Evolutionary conservation across 2,888 invertebrate genomes (phyloP).

Genomic region (Lacanobia oleracea): DNA sequence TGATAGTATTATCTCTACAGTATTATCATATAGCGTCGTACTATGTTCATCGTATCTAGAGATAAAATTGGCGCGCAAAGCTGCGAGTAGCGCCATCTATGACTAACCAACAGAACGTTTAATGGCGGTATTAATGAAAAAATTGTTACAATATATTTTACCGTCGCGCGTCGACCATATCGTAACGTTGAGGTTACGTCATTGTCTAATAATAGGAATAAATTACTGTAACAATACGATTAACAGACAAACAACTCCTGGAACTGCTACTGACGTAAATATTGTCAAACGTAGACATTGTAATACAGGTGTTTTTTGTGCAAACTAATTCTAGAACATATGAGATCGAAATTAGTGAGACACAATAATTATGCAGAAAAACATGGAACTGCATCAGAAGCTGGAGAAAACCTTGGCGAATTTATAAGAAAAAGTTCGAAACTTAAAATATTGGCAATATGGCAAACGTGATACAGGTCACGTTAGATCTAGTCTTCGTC

Average conservation of each 20-base stretch:
- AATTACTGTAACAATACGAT: conserved; percentile 43
- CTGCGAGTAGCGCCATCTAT: conserved; percentile 76
- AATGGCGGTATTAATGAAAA: conserved; percentile 31
- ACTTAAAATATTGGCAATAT: conserved; percentile 27
- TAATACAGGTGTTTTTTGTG: conserved; percentile 38
- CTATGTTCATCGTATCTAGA: conserved; percentile 19
- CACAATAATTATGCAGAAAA: neutral
- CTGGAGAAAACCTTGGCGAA: neutral
- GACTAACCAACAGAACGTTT: conserved; percentile 53
- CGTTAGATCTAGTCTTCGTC: conserved; percentile 51
- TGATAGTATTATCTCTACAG: conserved; percentile 37
- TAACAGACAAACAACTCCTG: conserved; percentile 56
- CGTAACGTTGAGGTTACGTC: conserved; percentile 56
- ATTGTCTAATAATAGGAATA: conserved; percentile 62
- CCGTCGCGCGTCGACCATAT: conserved; percentile 19
- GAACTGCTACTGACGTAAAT: conserved; percentile 47
- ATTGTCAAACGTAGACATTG: conserved; percentile 38
- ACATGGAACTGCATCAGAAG: neutral
- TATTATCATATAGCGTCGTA: conserved; percentile 26
- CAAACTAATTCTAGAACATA: conserved; percentile 49
- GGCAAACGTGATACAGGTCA: conserved; percentile 37
- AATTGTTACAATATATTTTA: conserved; percentile 44
- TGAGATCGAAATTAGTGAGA: neutral
- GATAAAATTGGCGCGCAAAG: conserved; percentile 36
- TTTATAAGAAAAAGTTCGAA: neutral